Percentiles rank a stretch among this genome's conserved stretches.
phyloP scores from a whole-genome alignment of 2,113 vertebrate genomes.

The Lipophrys pholis region DNA sequence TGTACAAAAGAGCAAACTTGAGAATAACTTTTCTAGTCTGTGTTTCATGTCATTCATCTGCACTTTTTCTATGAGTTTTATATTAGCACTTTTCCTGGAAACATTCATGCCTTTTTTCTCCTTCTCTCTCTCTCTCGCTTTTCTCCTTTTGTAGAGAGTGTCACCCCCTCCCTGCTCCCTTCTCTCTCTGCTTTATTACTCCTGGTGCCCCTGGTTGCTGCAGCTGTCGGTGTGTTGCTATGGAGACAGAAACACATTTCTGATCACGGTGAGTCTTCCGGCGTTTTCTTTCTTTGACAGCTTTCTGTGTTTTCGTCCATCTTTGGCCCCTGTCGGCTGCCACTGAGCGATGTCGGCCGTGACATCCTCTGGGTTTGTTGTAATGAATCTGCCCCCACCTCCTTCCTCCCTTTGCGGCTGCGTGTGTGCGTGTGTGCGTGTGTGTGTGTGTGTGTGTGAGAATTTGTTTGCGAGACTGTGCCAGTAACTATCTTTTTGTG shows the following conservation, averaged over 20 bases:
- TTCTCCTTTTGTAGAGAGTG: conserved; percentile 50
- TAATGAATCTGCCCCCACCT: conserved; percentile 66
- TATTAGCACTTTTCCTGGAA: conserved; percentile 37
- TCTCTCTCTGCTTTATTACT: conserved; percentile 81
- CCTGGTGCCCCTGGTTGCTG: conserved; percentile 81
- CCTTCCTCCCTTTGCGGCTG: conserved; percentile 11
- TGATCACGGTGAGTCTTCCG: conserved; percentile 78
- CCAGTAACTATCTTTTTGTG: conserved; percentile 41
- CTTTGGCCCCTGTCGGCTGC: conserved; percentile 64
- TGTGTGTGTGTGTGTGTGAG: conserved; percentile 2
- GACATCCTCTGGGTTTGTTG: conserved; percentile 71
- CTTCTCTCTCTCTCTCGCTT: conserved; percentile 32
- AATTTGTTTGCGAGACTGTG: conserved; percentile 10
- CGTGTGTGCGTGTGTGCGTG: conserved; percentile 10
- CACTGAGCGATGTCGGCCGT: conserved; percentile 67
- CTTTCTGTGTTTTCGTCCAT: conserved; percentile 62
- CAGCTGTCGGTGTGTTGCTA: conserved; percentile 82
- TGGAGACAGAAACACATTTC: conserved; percentile 83
- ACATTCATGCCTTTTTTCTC: conserved; percentile 29
- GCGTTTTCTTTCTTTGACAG: conserved; percentile 69
- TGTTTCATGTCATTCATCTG: conserved; percentile 9
- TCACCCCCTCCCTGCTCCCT: conserved; percentile 52
- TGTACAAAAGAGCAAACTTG: conserved; percentile 35
- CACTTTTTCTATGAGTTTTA: conserved; percentile 33
- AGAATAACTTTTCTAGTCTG: conserved; percentile 31